Percentiles rank a stretch among this genome's conserved stretches.
Conservation (phyloP, 2,113 vertebrate species). For the Chaetorhynchus papuensis region DNA sequence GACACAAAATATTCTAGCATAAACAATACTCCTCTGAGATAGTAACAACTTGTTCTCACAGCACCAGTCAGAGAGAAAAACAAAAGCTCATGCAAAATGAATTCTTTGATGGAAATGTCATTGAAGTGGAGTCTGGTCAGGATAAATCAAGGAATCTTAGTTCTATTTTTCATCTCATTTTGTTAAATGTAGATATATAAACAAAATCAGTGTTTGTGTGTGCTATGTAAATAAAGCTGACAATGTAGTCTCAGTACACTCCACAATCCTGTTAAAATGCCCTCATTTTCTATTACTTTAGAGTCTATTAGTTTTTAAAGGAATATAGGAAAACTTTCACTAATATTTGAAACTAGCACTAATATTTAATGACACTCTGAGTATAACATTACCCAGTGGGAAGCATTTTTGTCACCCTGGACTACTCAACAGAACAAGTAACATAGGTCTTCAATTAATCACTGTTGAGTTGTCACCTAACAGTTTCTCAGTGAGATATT, state of each 20-base stretch:
- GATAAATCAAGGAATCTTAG: neutral
- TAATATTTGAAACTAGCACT: neutral
- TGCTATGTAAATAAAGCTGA: neutral
- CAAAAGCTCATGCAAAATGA: neutral
- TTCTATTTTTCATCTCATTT: neutral
- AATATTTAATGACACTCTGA: constrained; percentile 15
- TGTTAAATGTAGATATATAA: neutral
- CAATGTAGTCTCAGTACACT: neutral
- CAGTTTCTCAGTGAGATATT: neutral
- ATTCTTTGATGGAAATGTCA: neutral
- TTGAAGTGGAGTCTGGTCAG: neutral
- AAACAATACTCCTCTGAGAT: neutral
- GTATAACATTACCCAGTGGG: neutral
- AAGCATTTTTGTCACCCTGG: neutral
- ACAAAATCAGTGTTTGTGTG: neutral
- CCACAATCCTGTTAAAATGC: neutral
- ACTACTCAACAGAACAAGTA: constrained; percentile 6
- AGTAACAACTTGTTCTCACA: neutral
- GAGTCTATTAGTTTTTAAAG: neutral
- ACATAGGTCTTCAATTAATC: constrained; percentile 13
- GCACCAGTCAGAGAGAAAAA: neutral
- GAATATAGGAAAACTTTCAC: neutral
- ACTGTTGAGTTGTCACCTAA: neutral
- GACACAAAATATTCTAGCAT: neutral
- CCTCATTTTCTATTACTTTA: neutral